Evolutionary conservation across 2,888 invertebrate genomes (phyloP), one percentile per base, ranked within the genome.

Genomic region (Loripinus fragilis): DNA sequence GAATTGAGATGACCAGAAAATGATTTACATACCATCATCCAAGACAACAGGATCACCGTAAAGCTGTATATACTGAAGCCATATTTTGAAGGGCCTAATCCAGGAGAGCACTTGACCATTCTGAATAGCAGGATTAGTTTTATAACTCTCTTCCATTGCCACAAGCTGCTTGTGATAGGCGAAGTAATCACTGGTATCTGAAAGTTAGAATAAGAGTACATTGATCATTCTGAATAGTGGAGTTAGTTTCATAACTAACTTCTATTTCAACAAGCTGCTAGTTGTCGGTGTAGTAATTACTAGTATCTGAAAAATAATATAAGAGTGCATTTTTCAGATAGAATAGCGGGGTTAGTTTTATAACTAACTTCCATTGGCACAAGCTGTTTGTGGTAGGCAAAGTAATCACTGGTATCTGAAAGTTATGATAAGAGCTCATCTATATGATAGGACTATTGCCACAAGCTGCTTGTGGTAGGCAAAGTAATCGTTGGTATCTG

Each of bases 71-170:
- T 5, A 30, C 42, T 68, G 20, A 33, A 80, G 71, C 70, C 71
- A 80, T n/a, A 25, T 45, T 23, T 68, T 80, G 38, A 76, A 76
- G 15, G 79, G 70, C 20, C 48, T 33, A 52, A 79, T 75, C 84
- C 84, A 84, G 64, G 79, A 79, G 41, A 73, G 74, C 17, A 77
- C 72, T 28, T 69, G 75, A 42, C 77, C 78, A 30, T 84, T 72
- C 45, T 60, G 50, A 28, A 73, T 67, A 42, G 76, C 72, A 2
- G 50, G 15, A 41, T 71, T 79, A 45, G 45, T 41, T 12, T 23
- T 67, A 42, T 80, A 71, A 5, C 15, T 38, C 15, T 45, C 55
- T 60, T 71, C 66, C 72, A 84, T 69, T 5, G 17, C 25, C 23
- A 74, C 79, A 7, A 84, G 69, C 33, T 72, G 1, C 2, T 7